phyloP scores from a whole-genome alignment of 2,113 vertebrate genomes.

The Tiliqua scincoides region DNA sequence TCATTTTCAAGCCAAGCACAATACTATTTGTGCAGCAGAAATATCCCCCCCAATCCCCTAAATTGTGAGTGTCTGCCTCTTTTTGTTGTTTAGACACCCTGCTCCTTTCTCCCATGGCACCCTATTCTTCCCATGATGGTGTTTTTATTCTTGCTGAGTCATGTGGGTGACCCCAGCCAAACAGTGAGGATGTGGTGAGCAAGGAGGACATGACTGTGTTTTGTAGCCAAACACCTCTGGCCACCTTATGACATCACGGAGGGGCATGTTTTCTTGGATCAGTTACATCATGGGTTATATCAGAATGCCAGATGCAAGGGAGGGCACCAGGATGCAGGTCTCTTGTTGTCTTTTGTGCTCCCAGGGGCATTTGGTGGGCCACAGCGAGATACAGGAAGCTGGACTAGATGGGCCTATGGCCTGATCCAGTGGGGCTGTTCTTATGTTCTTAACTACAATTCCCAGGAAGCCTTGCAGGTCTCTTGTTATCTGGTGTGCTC shows the following conservation, averaged over 20 bases:
- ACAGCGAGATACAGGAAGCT: too few relatives aligned
- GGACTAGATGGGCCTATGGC: too few relatives aligned
- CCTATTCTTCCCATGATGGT: not conserved
- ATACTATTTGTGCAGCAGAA: not conserved
- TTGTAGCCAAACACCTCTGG: not conserved
- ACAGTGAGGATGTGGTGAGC: not conserved
- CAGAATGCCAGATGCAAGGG: too few relatives aligned
- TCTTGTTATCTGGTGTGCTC: too few relatives aligned
- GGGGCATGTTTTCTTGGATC: not conserved
- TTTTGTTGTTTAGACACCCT: not conserved
- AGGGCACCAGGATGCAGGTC: too few relatives aligned
- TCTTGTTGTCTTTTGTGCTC: too few relatives aligned
- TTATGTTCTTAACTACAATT: too few relatives aligned
- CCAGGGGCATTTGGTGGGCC: too few relatives aligned
- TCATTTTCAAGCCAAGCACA: not conserved
- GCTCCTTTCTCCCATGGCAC: not conserved
- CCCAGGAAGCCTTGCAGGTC: too few relatives aligned
- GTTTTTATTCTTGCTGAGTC: not conserved
- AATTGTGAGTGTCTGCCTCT: not conserved
- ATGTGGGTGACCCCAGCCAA: not conserved
- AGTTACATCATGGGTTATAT: too few relatives aligned
- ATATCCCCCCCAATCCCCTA: not conserved
- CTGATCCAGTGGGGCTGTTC: too few relatives aligned
- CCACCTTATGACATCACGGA: not conserved
- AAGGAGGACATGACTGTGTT: not conserved